These are phyloP conservation scores for Chrysoperla carnea DNA, from an alignment of 1,140 invertebrate species.

Conservation along the genomic window DNA sequence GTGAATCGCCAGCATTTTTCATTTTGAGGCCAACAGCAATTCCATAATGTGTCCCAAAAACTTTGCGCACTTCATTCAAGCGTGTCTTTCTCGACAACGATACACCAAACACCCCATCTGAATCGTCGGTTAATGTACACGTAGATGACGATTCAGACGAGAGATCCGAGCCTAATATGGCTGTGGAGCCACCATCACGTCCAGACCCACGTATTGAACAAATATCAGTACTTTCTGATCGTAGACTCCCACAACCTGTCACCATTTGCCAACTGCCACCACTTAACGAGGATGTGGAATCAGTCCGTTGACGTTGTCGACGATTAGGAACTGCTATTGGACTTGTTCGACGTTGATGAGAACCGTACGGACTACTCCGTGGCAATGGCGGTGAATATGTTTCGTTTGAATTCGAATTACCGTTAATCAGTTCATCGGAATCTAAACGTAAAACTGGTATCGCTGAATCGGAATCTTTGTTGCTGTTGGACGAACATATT, in stretches of 20 bases:
- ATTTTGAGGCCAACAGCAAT: conserved; percentile 24
- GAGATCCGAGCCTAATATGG: too few species aligned
- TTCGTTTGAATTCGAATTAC: conserved; percentile 12
- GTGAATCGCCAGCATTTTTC: conserved; percentile 17
- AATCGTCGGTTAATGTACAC: background rate
- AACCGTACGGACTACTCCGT: background rate
- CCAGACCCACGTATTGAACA: too few species aligned
- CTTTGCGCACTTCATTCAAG: conserved; percentile 25
- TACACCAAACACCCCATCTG: conserved; percentile 4
- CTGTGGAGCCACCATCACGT: too few species aligned
- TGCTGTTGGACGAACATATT: conserved; percentile 33
- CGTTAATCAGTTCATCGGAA: conserved; percentile 25
- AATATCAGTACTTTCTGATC: conserved; percentile 7
- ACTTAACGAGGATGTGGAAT: conserved; percentile 26
- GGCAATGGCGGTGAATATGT: conserved; percentile 4
- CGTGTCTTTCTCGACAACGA: conserved; percentile 25
- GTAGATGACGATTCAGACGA: background rate
- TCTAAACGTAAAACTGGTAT: conserved; percentile 20
- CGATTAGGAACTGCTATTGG: conserved; percentile 19
- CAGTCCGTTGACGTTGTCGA: conserved; percentile 36
- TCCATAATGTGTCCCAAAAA: conserved; percentile 21
- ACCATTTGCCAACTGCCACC: conserved; percentile 49
- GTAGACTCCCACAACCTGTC: conserved; percentile 42
- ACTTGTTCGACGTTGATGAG: conserved; percentile 16
- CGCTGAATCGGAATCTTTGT: conserved; percentile 30